phyloP scores from a whole-genome alignment of 2,113 vertebrate species.

The Hystrix brachyura region DNA sequence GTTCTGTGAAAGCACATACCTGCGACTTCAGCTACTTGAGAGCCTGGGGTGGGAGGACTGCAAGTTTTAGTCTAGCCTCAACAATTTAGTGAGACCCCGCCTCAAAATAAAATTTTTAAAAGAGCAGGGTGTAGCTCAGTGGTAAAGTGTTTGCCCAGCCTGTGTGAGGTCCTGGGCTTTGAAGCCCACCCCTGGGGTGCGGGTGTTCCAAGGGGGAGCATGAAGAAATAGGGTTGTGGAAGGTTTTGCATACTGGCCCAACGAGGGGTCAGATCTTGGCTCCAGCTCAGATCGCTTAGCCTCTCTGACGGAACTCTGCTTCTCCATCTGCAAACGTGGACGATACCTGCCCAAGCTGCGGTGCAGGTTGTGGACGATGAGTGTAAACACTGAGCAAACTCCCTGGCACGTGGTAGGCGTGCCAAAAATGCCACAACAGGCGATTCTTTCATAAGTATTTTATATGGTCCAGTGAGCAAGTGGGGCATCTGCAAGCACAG shows the following conservation, averaged over 20 bases:
- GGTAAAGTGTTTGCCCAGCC: neutral
- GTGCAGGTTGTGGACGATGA: neutral
- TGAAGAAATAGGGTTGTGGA: neutral
- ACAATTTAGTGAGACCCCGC: neutral
- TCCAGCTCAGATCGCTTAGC: neutral
- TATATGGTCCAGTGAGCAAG: neutral
- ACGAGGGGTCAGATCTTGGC: neutral
- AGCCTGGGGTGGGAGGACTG: neutral
- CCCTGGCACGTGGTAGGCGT: neutral
- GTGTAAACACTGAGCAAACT: neutral
- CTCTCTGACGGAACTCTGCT: neutral
- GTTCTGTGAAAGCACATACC: neutral
- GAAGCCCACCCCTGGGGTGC: neutral
- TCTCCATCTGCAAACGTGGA: neutral
- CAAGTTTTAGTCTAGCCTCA: neutral
- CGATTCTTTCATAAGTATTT: neutral
- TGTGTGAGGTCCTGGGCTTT: neutral
- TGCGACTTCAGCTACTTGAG: neutral
- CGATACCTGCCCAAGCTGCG: neutral
- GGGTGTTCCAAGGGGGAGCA: neutral
- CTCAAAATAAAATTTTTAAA: neutral
- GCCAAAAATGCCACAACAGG: neutral
- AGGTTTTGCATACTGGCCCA: neutral
- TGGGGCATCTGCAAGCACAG: slow-evolving; percentile 28
- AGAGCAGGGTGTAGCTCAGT: neutral